Conservation (phyloP, 2,113 vertebrate species). For the Laterallus jamaicensis region DNA sequence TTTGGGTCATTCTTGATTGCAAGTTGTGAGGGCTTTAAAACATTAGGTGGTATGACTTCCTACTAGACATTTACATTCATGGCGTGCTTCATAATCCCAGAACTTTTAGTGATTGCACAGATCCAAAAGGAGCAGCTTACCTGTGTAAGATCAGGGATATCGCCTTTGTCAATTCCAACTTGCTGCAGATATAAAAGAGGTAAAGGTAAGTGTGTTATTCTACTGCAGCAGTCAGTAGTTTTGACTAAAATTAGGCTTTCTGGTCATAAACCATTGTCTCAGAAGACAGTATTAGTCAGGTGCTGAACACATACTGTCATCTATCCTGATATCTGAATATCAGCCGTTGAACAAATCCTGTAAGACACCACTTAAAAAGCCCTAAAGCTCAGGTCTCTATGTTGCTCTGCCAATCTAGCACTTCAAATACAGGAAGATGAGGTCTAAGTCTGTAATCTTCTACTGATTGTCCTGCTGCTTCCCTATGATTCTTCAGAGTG, state of each 20-base stretch:
- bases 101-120: not conserved
- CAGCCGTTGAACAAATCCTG: not conserved
- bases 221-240: not conserved
- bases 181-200: conserved; percentile 81
- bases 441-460: not conserved
- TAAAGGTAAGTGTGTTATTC: not conserved
- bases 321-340: not conserved
- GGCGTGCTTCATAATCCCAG: not conserved
- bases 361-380: not conserved
- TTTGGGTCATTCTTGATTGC: not conserved
- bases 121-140: conserved; percentile 74
- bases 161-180: conserved; percentile 99
- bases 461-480: not conserved
- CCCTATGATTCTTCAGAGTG: not conserved
- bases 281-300: not conserved
- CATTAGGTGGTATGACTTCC: not conserved
- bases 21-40: not conserved
- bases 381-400: not conserved
- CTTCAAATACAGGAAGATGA: not conserved
- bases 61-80: not conserved
- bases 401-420: not conserved
- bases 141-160: conserved; percentile 98
- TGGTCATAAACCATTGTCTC: not conserved
- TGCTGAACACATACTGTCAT: not conserved
- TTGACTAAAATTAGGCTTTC: not conserved